Evolutionary conservation across 1,140 invertebrate species (phyloP), one percentile per base, ranked within the genome.

Genomic region (Zaprionus vittiger): DNA sequence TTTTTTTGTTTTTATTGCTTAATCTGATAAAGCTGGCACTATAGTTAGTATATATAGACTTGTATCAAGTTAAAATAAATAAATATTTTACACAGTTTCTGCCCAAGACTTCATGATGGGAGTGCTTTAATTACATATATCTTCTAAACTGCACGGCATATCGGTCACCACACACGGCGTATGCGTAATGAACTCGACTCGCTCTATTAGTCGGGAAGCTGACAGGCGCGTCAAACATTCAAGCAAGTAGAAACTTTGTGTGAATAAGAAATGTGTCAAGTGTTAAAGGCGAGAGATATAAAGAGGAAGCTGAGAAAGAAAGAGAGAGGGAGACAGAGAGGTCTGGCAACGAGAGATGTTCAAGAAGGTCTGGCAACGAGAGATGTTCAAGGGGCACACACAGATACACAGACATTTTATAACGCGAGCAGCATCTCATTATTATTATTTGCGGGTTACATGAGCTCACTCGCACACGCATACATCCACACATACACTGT

Each of bases 381-480:
- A 22, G 44, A 31, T 12, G 24, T 44, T 52, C 52, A 26, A 64
- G 52, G 22, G 34, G 17, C 62, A 24, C n/a, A 41, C 26, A 17
- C 49, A 47, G 47, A 70, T 61, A 56, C 26, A 24, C 49, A 47
- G 47, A 70, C 68, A 56, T 56, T 74, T 69, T 62, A 62, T 55
- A 74, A 62, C 41, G 66, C 66, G 49, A 44, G 24, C 22, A 56
- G 55, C 44, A 60, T 73, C 64, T 55, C 49, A 69, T 61, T 70
- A 70, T 47, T n/a, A 69, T 61, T 70, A 70, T 47, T n/a, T 57
- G 38, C 38, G 49, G 20, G 47, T 41, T 28, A 41, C 54, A 56
- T 22, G 14, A 37, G n/a, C 31, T 52, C 17, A 4, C 24, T n/a
- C 9, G n/a, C 38, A 37, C 28, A 22, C 52, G 4, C 31, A 5